phyloP scores from a whole-genome alignment of 2,113 vertebrate species.

The Hydrochoerus hydrochaeris region DNA sequence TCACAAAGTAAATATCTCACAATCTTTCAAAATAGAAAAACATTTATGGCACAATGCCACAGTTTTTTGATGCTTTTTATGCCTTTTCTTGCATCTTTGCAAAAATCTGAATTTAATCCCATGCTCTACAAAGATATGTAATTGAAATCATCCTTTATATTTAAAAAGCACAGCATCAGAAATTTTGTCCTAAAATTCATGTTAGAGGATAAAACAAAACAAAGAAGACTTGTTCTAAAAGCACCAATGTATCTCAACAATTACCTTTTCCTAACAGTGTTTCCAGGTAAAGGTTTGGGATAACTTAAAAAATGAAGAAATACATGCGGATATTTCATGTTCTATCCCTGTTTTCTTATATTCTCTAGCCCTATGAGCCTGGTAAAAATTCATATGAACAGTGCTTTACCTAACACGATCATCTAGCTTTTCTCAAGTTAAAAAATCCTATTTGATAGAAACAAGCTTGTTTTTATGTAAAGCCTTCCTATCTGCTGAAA shows the following conservation, averaged over 20 bases:
- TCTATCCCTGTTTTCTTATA: not conserved
- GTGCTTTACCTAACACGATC: not conserved
- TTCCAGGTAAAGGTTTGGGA: not conserved
- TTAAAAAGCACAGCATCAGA: conserved; percentile 27
- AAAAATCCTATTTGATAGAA: not conserved
- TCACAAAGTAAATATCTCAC: not conserved
- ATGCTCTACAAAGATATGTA: not conserved
- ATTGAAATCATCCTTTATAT: not conserved
- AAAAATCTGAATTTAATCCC: conserved; percentile 30
- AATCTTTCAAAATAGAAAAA: not conserved
- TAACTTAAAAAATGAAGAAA: conserved; percentile 35
- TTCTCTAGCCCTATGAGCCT: not conserved
- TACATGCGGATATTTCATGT: not conserved
- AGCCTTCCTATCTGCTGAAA: not conserved
- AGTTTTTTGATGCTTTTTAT: not conserved
- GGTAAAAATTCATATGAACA: not conserved
- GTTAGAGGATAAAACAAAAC: not conserved
- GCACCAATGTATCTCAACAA: not conserved
- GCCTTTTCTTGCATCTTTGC: not conserved
- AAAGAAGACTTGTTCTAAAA: not conserved
- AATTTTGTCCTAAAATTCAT: not conserved
- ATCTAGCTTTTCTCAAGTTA: not conserved
- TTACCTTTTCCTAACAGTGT: not conserved
- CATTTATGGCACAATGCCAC: not conserved
- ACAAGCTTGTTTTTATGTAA: not conserved